Conservation (phyloP, 1,140 invertebrate species). For the Neodiprion virginianus region DNA sequence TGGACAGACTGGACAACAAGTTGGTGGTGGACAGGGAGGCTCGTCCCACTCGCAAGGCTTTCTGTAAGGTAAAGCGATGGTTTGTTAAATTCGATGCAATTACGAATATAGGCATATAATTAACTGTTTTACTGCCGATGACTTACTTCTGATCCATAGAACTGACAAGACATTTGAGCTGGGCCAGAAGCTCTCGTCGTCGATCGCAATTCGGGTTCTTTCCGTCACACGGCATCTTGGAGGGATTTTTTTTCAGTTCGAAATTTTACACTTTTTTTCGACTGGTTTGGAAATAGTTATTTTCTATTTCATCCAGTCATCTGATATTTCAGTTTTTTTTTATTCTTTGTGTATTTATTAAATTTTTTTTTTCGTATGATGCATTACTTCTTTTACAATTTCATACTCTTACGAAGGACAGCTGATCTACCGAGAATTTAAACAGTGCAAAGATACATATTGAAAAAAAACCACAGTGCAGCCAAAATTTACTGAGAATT, state of each 20-base stretch:
- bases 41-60: constrained; percentile 59
- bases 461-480: too few relatives aligned
- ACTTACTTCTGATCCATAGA: constrained; percentile 52
- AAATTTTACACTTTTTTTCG: not conserved
- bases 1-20: constrained; percentile 28
- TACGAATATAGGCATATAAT: too few relatives aligned
- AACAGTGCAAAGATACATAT: too few relatives aligned
- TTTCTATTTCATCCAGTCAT: too few relatives aligned
- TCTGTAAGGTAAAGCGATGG: constrained; percentile 27
- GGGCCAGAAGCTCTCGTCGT: constrained; percentile 45
- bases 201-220: constrained; percentile 50
- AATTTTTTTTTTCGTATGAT: not conserved
- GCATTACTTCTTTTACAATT: too few relatives aligned
- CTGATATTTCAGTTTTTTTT: too few relatives aligned
- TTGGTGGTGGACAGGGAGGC: constrained; percentile 34
- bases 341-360: not conserved
- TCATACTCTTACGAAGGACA: too few relatives aligned
- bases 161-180: constrained; percentile 53
- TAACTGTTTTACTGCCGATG: not conserved
- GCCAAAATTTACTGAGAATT: too few relatives aligned
- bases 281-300: too few relatives aligned
- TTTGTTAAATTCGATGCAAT: not conserved
- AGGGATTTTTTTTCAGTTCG: not conserved
- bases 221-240: constrained; percentile 53
- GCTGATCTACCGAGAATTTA: too few relatives aligned